These are phyloP conservation scores for Sinosuthora webbiana DNA, from an alignment of 2,113 vertebrate species.

Conservation along the genomic window DNA sequence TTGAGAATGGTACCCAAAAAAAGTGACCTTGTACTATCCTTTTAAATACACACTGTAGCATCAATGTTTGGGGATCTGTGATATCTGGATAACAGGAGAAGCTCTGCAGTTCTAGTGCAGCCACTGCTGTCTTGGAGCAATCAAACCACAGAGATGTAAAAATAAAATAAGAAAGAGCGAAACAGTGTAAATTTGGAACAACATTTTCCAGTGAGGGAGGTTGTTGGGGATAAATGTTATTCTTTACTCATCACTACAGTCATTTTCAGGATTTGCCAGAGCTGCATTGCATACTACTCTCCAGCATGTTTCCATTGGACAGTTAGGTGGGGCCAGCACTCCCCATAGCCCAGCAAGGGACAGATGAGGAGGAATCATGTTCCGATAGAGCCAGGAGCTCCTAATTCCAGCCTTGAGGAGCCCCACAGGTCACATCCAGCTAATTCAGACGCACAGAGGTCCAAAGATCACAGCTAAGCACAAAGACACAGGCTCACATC, in stretches of 20 bases:
- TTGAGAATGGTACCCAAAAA: background rate
- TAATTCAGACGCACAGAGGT: background rate
- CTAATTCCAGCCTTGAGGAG: background rate
- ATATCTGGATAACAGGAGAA: background rate
- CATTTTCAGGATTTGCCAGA: background rate
- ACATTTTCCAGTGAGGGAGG: background rate
- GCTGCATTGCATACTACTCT: fast-evolving
- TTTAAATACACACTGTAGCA: background rate
- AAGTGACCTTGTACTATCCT: background rate
- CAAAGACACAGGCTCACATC: background rate
- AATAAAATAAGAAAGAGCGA: background rate
- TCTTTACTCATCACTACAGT: background rate
- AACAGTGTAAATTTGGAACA: background rate
- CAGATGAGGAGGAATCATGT: background rate
- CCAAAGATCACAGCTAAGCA: background rate
- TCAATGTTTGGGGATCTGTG: background rate
- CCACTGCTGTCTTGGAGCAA: background rate
- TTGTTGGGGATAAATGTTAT: background rate
- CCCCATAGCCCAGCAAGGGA: background rate
- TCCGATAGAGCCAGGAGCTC: background rate
- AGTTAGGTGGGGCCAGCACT: background rate
- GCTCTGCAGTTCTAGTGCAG: background rate
- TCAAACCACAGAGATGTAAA: background rate
- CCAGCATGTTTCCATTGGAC: background rate
- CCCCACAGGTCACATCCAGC: fast-evolving